Base-by-base conservation (phyloP, 2,797 vertebrate species). In the Pipistrellus nathusii region DNA sequence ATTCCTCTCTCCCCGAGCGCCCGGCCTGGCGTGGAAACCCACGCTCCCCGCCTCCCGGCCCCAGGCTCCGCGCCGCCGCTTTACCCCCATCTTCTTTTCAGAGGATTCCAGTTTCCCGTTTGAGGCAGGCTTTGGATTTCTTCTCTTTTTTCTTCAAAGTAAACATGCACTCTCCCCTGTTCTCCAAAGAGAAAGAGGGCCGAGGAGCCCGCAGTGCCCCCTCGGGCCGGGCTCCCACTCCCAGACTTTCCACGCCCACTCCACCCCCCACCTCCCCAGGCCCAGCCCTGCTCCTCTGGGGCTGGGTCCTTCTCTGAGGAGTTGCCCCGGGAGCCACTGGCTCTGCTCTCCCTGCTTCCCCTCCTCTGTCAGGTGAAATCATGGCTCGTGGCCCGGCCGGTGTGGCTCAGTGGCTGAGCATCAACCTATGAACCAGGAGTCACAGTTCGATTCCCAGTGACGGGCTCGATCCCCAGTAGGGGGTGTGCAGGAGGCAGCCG, bases 171-270 rank as follows among this genome's bases (percentile, higher is more conserved):
- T 75, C 71, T 85, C 8, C 23, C 32, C 46, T 62, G 3, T 62
- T 94, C 55, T 77, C 46, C 57, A 23, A 44, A 94, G 38, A 59
- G 64, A 18, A 73, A 18, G 35, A 7, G 23, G 8, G 6, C 69
- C 0, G 0, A 53, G 62, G 21, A 4, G 23, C 73, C 1, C 0
- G 41, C 12, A 17, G 14, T 14, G 3, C 30, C 72, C 12, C 0
- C 14, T 77, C 6, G 9, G 44, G 30, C 55, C 4, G 1, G 46
- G 11, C n/a, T 25, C 62, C 21, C 77, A 20, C 9, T 1, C 77
- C 38, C 32, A 0, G 20, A 5, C 35, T 18, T 20, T 5, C 20
- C 55, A 15, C 38, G 38, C 38, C 38, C 38, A 7, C 38, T 41
- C 38, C 51, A 7, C 1, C 6, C 51, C 53, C 53, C 2, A 0